These are phyloP conservation scores for Microplitis demolitor DNA, from an alignment of 1,140 invertebrate species.

Conservation along the genomic window DNA sequence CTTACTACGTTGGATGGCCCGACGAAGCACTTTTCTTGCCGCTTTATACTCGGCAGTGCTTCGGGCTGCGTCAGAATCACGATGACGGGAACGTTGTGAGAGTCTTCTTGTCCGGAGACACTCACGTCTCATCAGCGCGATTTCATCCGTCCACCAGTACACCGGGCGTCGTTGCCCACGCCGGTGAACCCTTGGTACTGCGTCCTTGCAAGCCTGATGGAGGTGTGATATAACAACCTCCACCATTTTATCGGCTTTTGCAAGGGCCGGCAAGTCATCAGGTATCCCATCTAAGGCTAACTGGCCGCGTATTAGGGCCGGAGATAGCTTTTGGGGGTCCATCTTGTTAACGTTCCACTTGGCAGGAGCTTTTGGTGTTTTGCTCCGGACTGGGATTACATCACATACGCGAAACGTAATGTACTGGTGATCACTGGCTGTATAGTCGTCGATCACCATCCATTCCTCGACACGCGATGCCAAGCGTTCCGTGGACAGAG, in stretches of 20 bases:
- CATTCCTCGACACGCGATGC: no score
- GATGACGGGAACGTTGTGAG: not conserved
- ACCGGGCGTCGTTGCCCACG: not conserved
- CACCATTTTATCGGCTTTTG: not conserved
- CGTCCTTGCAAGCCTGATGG: not conserved
- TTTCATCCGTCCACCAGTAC: constrained; percentile 34
- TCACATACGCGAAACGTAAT: constrained; percentile 19
- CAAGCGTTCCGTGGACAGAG: no score
- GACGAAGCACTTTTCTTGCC: not conserved
- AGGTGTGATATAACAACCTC: constrained; percentile 5
- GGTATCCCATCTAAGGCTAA: no score
- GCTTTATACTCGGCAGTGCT: constrained; percentile 2
- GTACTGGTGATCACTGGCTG: constrained; percentile 27
- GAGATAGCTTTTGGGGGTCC: not conserved
- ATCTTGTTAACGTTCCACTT: constrained; percentile 18
- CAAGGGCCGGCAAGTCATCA: no score
- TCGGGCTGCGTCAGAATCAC: not conserved
- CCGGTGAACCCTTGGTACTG: no score
- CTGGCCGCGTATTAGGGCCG: not conserved
- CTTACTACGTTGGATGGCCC: constrained; percentile 3
- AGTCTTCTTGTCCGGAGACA: constrained; percentile 1
- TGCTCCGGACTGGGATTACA: not conserved
- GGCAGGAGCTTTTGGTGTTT: not conserved
- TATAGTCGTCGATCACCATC: constrained; percentile 23
- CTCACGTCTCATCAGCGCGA: constrained; percentile 4